Evolutionary conservation across 2,797 vertebrate species (phyloP).

Genomic region (Trachurus trachurus): DNA sequence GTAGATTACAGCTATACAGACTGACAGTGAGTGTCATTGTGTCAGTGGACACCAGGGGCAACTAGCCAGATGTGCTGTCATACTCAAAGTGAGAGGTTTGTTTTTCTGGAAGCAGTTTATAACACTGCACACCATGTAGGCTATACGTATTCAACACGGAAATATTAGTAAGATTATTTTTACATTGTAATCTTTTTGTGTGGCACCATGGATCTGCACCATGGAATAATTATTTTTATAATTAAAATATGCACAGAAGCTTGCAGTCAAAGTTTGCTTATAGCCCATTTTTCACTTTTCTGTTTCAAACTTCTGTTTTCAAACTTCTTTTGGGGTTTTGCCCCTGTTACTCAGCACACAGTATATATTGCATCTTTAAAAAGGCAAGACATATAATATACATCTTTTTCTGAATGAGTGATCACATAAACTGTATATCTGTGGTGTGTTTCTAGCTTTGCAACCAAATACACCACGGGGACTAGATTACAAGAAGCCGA

Average conservation of each 20-base stretch:
- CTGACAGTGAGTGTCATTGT: slow-evolving; percentile 11
- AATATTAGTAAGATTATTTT: neutral
- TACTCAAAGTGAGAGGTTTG: neutral
- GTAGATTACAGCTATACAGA: slow-evolving; percentile 22
- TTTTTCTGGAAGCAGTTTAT: neutral
- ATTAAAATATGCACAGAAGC: neutral
- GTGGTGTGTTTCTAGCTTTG: neutral
- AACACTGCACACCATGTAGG: neutral
- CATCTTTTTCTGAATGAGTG: neutral
- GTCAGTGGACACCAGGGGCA: neutral
- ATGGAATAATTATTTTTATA: neutral
- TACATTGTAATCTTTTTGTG: neutral
- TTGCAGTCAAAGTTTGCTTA: too few species aligned
- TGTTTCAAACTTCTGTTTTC: neutral
- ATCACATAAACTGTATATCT: neutral
- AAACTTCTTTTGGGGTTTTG: neutral
- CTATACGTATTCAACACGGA: neutral
- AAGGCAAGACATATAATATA: neutral
- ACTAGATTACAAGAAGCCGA: slow-evolving; percentile 9
- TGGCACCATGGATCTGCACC: neutral
- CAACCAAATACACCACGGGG: neutral
- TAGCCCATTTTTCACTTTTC: too few species aligned
- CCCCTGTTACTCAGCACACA: neutral
- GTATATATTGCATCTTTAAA: neutral
- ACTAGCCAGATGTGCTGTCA: slow-evolving; percentile 3